Evolutionary conservation across 92 coral and sea anemone genomes (phyloP).

Genomic region (Hydrozoanthus gracilis): DNA sequence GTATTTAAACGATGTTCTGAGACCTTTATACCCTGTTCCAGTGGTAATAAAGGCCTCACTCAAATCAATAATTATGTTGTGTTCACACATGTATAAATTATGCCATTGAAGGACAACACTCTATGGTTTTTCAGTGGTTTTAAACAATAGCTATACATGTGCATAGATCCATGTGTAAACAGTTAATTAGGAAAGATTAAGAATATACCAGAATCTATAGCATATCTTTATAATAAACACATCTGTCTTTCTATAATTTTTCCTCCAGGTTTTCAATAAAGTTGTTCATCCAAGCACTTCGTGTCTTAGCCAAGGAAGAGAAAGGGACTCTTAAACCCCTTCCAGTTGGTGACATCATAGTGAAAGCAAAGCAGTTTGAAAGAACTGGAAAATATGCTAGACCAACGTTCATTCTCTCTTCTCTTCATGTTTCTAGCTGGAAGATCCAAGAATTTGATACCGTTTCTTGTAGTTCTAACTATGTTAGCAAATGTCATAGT

Average conservation of each 20-base stretch:
- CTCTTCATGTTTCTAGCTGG: slow-evolving; percentile 77
- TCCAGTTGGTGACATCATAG: slow-evolving; percentile 62
- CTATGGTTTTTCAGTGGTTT: no score
- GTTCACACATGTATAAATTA: no score
- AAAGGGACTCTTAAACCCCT: slow-evolving; percentile 61
- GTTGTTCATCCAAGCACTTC: slow-evolving; percentile 79
- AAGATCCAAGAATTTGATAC: slow-evolving; percentile 51
- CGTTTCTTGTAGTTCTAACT: slow-evolving; percentile 37
- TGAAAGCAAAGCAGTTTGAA: slow-evolving; percentile 68
- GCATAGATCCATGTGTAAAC: no score
- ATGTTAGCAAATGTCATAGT: slow-evolving; percentile 62
- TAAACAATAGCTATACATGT: no score
- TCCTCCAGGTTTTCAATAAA: slow-evolving; percentile 78
- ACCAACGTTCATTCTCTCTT: slow-evolving; percentile 77
- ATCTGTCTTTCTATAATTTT: background rate
- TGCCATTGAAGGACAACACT: no score
- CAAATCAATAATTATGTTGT: no score
- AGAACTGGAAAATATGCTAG: slow-evolving; percentile 64
- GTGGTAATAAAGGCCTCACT: no score
- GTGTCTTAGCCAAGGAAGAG: slow-evolving; percentile 63
- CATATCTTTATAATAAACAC: background rate
- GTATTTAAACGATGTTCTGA: no score
- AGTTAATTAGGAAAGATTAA: no score
- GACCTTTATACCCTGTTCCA: no score
- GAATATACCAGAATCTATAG: no score